Evolutionary conservation across 2,888 invertebrate species (phyloP).

Genomic region (Dinocampus coccinellae): DNA sequence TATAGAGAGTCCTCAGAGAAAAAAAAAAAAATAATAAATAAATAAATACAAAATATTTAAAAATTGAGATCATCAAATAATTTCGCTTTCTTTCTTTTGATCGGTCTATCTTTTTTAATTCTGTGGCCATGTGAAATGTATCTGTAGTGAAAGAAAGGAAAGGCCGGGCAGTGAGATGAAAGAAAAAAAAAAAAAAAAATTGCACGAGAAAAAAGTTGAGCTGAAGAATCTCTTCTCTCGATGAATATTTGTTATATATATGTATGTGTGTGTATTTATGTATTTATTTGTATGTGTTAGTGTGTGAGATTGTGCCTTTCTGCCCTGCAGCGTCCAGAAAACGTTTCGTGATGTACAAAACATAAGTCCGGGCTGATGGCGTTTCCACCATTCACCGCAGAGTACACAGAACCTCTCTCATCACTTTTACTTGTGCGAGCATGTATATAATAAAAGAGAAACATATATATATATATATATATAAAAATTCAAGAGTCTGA

Average conservation of each 20-base stretch:
- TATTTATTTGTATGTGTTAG: slow-evolving; percentile 27
- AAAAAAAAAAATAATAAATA: no score
- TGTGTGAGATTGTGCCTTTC: slow-evolving; percentile 48
- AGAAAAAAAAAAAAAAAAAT: slow-evolving; percentile 33
- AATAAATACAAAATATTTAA: no score
- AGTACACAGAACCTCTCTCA: slow-evolving; percentile 3
- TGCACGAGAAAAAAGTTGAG: slow-evolving; percentile 19
- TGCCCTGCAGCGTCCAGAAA: slow-evolving; percentile 49
- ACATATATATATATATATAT: not conserved
- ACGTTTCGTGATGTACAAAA: slow-evolving; percentile 33
- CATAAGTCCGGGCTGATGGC: slow-evolving; percentile 29
- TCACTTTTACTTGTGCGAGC: slow-evolving; percentile 30
- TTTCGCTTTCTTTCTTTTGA: not conserved
- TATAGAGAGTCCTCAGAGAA: no score
- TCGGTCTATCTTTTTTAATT: no score
- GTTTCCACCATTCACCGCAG: slow-evolving; percentile 29
- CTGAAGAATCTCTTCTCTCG: slow-evolving; percentile 1
- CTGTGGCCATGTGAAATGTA: no score
- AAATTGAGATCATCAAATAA: slow-evolving; percentile 21
- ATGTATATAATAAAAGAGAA: not conserved
- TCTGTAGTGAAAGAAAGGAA: no score
- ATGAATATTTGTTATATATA: not conserved
- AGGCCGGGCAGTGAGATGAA: slow-evolving; percentile 10
- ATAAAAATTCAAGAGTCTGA: not conserved
- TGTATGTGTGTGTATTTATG: not conserved